Conservation (phyloP, 2,888 invertebrate species). For the Cataglyphis albicans region DNA sequence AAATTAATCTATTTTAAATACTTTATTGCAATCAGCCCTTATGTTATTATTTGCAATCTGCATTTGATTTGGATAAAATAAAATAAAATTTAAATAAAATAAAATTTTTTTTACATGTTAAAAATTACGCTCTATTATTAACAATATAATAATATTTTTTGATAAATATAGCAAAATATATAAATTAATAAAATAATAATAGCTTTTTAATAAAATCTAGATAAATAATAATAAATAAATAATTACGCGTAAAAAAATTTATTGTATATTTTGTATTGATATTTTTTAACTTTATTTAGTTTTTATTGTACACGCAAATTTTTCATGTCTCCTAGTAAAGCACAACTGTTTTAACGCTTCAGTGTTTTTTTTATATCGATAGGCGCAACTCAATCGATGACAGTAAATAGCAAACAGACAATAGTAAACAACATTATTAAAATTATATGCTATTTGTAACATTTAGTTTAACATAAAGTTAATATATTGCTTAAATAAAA, state of each 20-base stretch:
- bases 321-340: background rate
- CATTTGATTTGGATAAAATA: background rate
- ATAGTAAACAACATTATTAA: background rate
- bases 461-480: background rate
- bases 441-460: background rate
- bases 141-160: background rate
- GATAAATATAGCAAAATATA: background rate
- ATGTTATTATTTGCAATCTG: background rate
- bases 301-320: background rate
- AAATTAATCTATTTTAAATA: background rate
- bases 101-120: background rate
- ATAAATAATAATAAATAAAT: background rate
- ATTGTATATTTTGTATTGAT: background rate
- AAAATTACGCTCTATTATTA: background rate
- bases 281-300: background rate
- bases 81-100: background rate
- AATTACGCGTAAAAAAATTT: background rate
- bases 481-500: conserved; percentile 1
- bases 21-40: background rate
- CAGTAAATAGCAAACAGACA: background rate
- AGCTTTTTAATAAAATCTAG: background rate
- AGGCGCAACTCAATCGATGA: conserved; percentile 5
- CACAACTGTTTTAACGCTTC: conserved; percentile 7
- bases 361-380: background rate
- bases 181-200: conserved; percentile 7